Percentiles rank a stretch among this genome's conserved stretches.
Evolutionary conservation across 2,888 invertebrate species (phyloP).

Genomic region (Cryptophagus acutangulus): DNA sequence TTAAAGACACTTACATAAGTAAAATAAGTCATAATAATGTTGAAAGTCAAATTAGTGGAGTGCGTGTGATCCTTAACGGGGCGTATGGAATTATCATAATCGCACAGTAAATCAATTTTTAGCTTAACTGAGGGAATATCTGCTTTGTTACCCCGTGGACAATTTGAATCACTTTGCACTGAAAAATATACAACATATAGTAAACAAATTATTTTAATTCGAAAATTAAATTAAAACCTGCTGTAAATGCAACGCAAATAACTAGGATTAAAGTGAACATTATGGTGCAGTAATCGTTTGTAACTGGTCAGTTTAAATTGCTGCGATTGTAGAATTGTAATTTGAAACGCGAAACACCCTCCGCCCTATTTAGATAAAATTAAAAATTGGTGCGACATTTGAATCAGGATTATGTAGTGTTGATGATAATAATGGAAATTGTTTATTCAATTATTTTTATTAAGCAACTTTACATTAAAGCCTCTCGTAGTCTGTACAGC

Average conservation of each 20-base stretch:
- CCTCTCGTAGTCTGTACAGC: constrained; percentile 47
- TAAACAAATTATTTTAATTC: too few relatives aligned
- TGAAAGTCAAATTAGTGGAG: not conserved
- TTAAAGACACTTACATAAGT: not conserved
- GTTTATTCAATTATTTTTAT: constrained; percentile 38
- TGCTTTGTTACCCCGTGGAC: not conserved
- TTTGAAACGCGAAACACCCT: too few relatives aligned
- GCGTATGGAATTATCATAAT: not conserved
- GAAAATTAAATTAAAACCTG: not conserved
- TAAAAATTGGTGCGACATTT: too few relatives aligned
- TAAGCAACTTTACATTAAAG: constrained; percentile 49
- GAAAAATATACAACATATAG: too few relatives aligned
- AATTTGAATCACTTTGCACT: not conserved
- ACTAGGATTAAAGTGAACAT: not conserved
- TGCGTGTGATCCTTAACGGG: constrained; percentile 1
- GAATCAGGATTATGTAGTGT: too few relatives aligned
- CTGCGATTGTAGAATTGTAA: not conserved
- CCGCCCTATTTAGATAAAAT: not conserved
- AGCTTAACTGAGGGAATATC: not conserved
- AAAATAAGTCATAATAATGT: not conserved
- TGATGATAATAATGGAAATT: constrained; percentile 22
- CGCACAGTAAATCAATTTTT: not conserved
- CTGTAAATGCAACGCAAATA: not conserved
- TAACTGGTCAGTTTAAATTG: not conserved
- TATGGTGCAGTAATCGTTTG: not conserved